Evolutionary conservation across 2,888 invertebrate genomes (phyloP).

Genomic region (Drosophila kuntzei): DNA sequence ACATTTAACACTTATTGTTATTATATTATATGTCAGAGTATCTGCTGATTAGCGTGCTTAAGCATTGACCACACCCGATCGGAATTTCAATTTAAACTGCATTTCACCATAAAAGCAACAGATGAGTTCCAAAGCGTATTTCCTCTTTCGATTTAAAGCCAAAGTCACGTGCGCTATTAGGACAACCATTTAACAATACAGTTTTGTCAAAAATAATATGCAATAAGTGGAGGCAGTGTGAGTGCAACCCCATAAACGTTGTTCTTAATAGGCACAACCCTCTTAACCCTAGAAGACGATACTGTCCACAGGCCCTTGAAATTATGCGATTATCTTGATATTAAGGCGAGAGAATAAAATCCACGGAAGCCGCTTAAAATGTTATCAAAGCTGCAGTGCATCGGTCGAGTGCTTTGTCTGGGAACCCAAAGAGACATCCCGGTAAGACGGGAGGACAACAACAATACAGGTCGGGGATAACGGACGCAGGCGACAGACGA

Average conservation of each 20-base stretch:
- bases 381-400: constrained; percentile 68
- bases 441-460: constrained; percentile 30
- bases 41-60: constrained; percentile 9
- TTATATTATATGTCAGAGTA: constrained; percentile 9
- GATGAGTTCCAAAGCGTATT: constrained; percentile 24
- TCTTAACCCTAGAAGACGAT: constrained; percentile 15
- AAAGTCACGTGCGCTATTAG: constrained; percentile 65
- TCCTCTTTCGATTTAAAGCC: constrained; percentile 33
- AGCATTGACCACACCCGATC: not conserved
- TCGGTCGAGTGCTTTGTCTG: constrained; percentile 54
- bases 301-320: constrained; percentile 55
- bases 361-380: constrained; percentile 70
- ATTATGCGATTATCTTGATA: constrained; percentile 72
- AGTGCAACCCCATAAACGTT: constrained; percentile 20
- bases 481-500: constrained; percentile 36
- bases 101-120: constrained; percentile 31
- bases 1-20: constrained; percentile 5
- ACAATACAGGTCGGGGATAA: constrained; percentile 26
- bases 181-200: constrained; percentile 55
- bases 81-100: constrained; percentile 11
- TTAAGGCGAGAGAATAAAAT: constrained; percentile 54
- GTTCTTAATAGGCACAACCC: constrained; percentile 13
- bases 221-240: constrained; percentile 27
- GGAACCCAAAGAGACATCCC: constrained; percentile 3
- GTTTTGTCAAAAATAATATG: constrained; percentile 59